phyloP scores from a whole-genome alignment of 2,888 invertebrate species.

The Pseudeuparius sepicola region DNA sequence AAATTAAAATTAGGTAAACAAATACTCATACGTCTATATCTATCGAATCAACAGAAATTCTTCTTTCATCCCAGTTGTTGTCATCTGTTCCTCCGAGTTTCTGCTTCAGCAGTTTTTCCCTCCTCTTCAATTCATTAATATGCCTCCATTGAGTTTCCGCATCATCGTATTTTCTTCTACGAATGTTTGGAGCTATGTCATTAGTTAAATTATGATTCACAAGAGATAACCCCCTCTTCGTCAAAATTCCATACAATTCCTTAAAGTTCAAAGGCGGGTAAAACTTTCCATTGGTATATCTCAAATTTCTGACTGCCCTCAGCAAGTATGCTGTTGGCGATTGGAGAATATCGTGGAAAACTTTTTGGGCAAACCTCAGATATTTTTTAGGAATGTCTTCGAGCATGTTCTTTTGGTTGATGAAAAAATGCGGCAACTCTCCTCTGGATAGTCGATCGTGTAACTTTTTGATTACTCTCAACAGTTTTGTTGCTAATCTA shows the following conservation, averaged over 20 bases:
- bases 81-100: slow-evolving; percentile 20
- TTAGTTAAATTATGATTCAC: too few species aligned
- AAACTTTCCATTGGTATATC: slow-evolving; percentile 39
- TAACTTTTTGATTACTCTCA: slow-evolving; percentile 53
- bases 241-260: slow-evolving; percentile 26
- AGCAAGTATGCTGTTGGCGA: slow-evolving; percentile 63
- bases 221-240: not conserved
- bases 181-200: slow-evolving; percentile 13
- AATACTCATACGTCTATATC: slow-evolving; percentile 43
- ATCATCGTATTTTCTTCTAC: slow-evolving; percentile 19
- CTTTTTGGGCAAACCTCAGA: slow-evolving; percentile 53
- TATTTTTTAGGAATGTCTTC: slow-evolving; percentile 58
- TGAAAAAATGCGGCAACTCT: slow-evolving; percentile 62
- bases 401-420: slow-evolving; percentile 59
- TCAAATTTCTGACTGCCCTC: slow-evolving; percentile 57
- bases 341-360: slow-evolving; percentile 56
- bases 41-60: slow-evolving; percentile 39
- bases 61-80: slow-evolving; percentile 18
- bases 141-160: slow-evolving; percentile 22
- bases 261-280: slow-evolving; percentile 27
- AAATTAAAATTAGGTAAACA: not conserved
- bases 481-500: slow-evolving; percentile 57
- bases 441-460: slow-evolving; percentile 52
- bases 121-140: slow-evolving; percentile 18
- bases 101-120: slow-evolving; percentile 16